Conservation (phyloP, 2,113 vertebrate genomes). For the Narcine bancroftii region DNA sequence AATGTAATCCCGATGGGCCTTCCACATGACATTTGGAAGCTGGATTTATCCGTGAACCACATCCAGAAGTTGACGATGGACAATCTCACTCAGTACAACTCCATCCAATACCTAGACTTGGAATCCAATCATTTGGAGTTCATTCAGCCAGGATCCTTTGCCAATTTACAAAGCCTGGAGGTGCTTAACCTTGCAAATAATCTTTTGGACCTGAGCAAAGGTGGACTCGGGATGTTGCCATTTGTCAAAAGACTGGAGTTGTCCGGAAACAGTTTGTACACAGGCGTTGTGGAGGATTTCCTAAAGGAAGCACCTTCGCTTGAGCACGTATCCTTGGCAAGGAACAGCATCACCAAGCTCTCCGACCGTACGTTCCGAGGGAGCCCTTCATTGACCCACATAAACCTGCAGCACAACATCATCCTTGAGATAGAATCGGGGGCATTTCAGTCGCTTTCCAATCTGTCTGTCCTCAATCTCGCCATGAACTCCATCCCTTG, state of each 20-base stretch:
- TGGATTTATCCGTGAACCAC: slow-evolving; percentile 77
- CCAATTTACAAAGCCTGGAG: slow-evolving; percentile 59
- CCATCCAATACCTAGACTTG: slow-evolving; percentile 66
- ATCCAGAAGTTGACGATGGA: slow-evolving; percentile 64
- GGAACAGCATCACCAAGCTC: slow-evolving; percentile 82
- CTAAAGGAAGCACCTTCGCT: slow-evolving; percentile 65
- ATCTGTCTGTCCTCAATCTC: slow-evolving; percentile 74
- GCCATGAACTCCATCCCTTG: slow-evolving; percentile 90
- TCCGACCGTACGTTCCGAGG: slow-evolving; percentile 62
- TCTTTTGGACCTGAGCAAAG: slow-evolving; percentile 54
- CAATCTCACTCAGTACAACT: slow-evolving; percentile 54
- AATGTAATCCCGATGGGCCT: slow-evolving; percentile 59
- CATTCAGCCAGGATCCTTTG: slow-evolving; percentile 69
- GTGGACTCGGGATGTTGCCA: slow-evolving; percentile 59
- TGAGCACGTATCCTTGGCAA: slow-evolving; percentile 63
- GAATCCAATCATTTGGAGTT: slow-evolving; percentile 74
- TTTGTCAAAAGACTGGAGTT: slow-evolving; percentile 69
- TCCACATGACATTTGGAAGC: slow-evolving; percentile 54
- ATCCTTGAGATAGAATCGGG: slow-evolving; percentile 89
- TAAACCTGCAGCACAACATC: slow-evolving; percentile 85
- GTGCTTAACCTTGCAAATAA: slow-evolving; percentile 77
- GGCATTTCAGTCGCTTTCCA: slow-evolving; percentile 66
- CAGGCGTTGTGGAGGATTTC: slow-evolving; percentile 68
- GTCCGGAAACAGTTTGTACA: slow-evolving; percentile 78
- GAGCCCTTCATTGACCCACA: slow-evolving; percentile 52